Evolutionary conservation across 2,888 invertebrate genomes (phyloP).

Genomic region (Cantharis rustica): DNA sequence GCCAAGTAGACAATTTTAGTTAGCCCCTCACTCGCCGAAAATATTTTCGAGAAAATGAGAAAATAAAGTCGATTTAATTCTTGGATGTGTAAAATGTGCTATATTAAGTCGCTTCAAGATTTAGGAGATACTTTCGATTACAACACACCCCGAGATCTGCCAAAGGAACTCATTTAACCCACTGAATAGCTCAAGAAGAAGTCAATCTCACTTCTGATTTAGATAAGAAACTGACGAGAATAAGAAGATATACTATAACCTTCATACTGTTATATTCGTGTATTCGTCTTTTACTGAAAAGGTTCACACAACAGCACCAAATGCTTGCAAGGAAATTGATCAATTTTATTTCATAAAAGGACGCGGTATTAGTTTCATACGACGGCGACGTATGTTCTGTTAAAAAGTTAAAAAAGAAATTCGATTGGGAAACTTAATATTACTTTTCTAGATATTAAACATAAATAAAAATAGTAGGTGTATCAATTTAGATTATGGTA

Average conservation of each 20-base stretch:
- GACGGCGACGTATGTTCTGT: neutral
- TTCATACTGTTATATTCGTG: constrained; percentile 30
- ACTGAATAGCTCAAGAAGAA: constrained; percentile 35
- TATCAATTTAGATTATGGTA: neutral
- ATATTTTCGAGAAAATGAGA: neutral
- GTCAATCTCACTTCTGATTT: constrained; percentile 35
- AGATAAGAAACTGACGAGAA: constrained; percentile 37
- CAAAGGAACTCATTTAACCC: constrained; percentile 37
- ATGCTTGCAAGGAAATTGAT: constrained; percentile 6
- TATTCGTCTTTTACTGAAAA: constrained; percentile 19
- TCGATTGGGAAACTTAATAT: neutral
- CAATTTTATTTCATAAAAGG: neutral
- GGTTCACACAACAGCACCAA: constrained; percentile 4
- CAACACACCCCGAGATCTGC: constrained; percentile 26
- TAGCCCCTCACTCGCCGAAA: neutral
- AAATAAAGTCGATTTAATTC: constrained; percentile 1
- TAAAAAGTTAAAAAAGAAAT: neutral
- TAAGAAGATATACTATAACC: constrained; percentile 29
- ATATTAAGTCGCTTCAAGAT: constrained; percentile 19
- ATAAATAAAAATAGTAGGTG: neutral
- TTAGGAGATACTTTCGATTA: constrained; percentile 29
- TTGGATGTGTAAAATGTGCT: constrained; percentile 10
- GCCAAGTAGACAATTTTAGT: neutral
- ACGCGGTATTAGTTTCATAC: neutral
- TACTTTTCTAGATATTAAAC: neutral